A percentile compares a stretch with the other conserved stretches of the same genome.
phyloP scores from a whole-genome alignment of 2,113 vertebrate species.

The Thoracochromis brauschi region DNA sequence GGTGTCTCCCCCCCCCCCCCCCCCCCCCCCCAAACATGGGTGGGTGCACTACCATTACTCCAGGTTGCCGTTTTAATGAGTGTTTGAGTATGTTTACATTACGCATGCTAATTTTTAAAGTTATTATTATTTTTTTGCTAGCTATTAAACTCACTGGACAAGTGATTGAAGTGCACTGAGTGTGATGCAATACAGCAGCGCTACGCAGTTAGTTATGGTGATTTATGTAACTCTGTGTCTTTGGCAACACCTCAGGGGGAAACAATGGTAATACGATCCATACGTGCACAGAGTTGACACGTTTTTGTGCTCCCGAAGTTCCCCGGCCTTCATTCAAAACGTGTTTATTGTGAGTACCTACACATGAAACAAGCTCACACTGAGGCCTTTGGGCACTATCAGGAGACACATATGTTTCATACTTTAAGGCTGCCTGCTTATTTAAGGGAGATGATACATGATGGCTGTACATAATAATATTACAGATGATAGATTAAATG shows the following conservation, averaged over 20 bases:
- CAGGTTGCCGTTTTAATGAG: background rate
- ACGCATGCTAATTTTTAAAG: background rate
- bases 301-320: background rate
- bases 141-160: background rate
- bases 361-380: background rate
- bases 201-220: background rate
- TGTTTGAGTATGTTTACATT: background rate
- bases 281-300: background rate
- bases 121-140: background rate
- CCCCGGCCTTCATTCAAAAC: background rate
- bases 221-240: background rate
- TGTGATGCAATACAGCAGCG: background rate
- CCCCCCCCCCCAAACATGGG: background rate
- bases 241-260: background rate
- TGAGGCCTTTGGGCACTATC: background rate
- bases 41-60: background rate
- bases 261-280: background rate
- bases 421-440: background rate
- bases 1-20: background rate
- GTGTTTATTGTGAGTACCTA: background rate
- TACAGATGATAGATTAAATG: background rate
- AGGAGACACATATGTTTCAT: background rate
- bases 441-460: background rate
- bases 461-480: background rate
- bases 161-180: background rate